Base-by-base conservation (phyloP, 2,113 vertebrate species). In the Procavia capensis region DNA sequence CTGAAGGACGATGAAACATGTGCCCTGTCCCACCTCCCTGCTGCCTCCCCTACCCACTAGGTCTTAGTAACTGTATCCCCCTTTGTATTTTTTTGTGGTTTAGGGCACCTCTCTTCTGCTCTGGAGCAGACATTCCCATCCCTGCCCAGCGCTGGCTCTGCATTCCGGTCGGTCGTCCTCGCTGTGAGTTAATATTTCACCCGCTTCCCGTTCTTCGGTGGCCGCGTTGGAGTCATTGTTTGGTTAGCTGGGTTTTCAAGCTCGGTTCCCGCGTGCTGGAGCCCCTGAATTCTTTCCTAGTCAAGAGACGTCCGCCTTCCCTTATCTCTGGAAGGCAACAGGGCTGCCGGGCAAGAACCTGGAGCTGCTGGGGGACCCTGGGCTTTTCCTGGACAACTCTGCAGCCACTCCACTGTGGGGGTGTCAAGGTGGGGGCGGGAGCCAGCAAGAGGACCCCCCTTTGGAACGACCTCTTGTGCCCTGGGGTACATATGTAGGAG, bases 1-100 rank as follows among this genome's bases (percentile, higher is more conserved):
- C 0, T 2, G 0, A 34, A 24, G 45, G 4, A 4, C 0, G 19
- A 16, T 6, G 34, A 10, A 22, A 9, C 2, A 24, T 0, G 1
- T 1, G 9, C 9, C 0, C 1, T 54, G 8, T 0, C 8, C 3
- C 19, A 2, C 5, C 22, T 4, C 16, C 4, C 1, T 24, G 2
- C 57, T 0, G 0, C 1, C 41, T 36, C 25, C 59, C 59, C 50
- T 16, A 11, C 45, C 47, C 2, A 20, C 16, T 39, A 10, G 83
- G 14, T 17, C 34, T 14, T 2, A 14, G 68, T 0, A 13, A 79
- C 59, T 31, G 11, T 9, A 34, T 7, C 34, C 0, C 5, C 19
- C 4, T 5, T n/a, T 43, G 61, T 5, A 25, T 43, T 7, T 66
- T n/a, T 85, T 39, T 34, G 88, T 70, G n/a, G 5, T 34, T 36